These are phyloP conservation scores for Leuciscus waleckii DNA, from an alignment of 2,797 vertebrate species.

Conservation along the genomic window DNA sequence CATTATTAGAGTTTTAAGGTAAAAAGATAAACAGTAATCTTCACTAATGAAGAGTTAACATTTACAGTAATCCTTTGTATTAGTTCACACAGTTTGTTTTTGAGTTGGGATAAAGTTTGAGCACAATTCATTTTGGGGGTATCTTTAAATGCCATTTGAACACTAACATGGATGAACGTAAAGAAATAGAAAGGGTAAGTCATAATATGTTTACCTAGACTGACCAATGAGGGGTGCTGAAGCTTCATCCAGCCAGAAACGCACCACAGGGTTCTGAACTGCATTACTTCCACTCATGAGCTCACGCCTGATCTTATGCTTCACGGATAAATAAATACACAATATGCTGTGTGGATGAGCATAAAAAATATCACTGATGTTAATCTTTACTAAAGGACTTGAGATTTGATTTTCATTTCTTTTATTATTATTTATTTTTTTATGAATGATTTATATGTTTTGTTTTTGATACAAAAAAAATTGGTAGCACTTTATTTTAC, in stretches of 20 bases:
- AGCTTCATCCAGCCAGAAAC: slow-evolving; percentile 41
- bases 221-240: slow-evolving; percentile 49
- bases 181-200: background rate
- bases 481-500: too few species aligned
- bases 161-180: background rate
- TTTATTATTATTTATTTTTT: too few species aligned
- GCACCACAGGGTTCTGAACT: background rate
- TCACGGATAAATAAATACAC: background rate
- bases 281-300: background rate
- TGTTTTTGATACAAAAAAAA: background rate
- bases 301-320: background rate
- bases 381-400: background rate
- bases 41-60: background rate
- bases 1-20: background rate
- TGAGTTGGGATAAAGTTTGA: background rate
- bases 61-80: background rate
- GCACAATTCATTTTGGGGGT: background rate
- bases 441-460: background rate
- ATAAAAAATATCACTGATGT: background rate
- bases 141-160: background rate
- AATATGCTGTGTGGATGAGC: background rate
- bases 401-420: background rate
- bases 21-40: background rate
- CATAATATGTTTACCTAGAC: slow-evolving; percentile 13
- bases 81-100: background rate